Evolutionary conservation across 2,888 invertebrate genomes (phyloP).

Genomic region (Eupelmus urozonus): DNA sequence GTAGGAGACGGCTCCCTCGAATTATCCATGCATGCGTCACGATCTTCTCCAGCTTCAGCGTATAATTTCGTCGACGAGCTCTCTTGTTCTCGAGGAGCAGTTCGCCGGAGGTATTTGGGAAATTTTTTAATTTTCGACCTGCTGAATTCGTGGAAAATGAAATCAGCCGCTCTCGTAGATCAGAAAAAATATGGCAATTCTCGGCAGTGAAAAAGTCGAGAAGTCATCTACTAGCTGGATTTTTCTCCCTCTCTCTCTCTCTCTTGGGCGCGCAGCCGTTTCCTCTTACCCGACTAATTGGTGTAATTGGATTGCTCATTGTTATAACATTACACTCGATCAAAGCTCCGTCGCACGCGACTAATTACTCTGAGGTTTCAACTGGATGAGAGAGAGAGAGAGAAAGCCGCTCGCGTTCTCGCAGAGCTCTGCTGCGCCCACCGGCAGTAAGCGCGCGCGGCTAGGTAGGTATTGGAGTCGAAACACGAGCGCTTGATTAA

Average conservation of each 20-base stretch:
- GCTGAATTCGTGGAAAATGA: no score
- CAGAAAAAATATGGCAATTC: not conserved
- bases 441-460: no score
- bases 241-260: not conserved
- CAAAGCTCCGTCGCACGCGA: constrained; percentile 55
- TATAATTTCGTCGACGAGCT: no score
- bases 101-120: no score
- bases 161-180: not conserved
- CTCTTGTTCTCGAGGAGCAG: no score
- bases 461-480: constrained; percentile 50
- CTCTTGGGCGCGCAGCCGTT: constrained; percentile 41
- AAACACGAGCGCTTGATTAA: constrained; percentile 53
- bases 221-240: not conserved
- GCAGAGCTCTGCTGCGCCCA: constrained; percentile 25
- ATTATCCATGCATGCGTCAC: no score
- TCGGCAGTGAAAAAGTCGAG: not conserved
- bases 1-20: no score
- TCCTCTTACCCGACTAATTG: constrained; percentile 54
- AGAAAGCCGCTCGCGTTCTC: not conserved
- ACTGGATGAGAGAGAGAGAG: constrained; percentile 6
- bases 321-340: constrained; percentile 57
- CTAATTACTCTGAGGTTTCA: constrained; percentile 60
- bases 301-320: constrained; percentile 58
- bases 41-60: no score
- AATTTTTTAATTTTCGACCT: no score